Conservation (phyloP, 2,113 vertebrate species). For the Ascaphus truei region DNA sequence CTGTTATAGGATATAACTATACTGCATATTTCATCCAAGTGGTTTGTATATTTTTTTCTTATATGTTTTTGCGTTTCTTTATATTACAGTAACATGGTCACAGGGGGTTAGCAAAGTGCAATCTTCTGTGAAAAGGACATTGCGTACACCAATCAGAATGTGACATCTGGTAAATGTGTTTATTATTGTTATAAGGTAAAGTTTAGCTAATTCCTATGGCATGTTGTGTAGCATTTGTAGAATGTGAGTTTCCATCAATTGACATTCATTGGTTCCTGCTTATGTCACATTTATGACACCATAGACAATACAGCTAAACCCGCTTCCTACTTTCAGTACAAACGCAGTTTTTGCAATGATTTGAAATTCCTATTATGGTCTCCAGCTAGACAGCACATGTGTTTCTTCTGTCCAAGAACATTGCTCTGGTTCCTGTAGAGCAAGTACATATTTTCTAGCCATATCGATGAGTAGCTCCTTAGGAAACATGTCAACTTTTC, state of each 20-base stretch:
- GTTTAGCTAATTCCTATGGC: background rate
- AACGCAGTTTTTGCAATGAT: background rate
- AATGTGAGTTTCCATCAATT: background rate
- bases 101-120: background rate
- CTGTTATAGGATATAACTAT: no score
- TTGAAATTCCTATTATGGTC: background rate
- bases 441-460: background rate
- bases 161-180: background rate
- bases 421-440: no score
- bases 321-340: background rate
- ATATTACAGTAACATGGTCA: background rate
- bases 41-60: no score
- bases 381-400: background rate
- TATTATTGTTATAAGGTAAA: background rate
- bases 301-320: background rate
- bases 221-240: background rate
- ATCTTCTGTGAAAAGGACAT: background rate
- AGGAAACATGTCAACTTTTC: conserved; percentile 4
- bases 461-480: background rate
- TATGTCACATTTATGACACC: background rate
- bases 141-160: background rate
- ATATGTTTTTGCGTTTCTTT: no score
- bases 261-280: background rate
- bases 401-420: background rate
- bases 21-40: no score